Evolutionary conservation across 2,113 vertebrate genomes (phyloP).

Genomic region (Otolemur garnettii): DNA sequence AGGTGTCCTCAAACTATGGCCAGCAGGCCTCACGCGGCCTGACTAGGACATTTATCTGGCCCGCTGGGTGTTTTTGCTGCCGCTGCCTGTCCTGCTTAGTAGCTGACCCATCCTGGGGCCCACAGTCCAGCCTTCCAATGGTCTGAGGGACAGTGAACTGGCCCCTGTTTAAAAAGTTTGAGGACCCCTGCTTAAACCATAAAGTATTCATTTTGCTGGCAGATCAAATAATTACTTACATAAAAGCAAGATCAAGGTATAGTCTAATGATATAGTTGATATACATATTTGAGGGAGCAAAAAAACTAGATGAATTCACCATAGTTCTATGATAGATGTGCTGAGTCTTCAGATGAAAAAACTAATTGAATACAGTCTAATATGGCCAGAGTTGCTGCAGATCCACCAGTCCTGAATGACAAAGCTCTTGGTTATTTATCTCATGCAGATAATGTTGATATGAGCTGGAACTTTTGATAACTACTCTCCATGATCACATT

Average conservation of each 20-base stretch:
- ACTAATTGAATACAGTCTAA: not conserved
- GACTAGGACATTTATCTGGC: too few relatives aligned
- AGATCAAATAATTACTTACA: constrained; percentile 43
- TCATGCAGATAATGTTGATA: not conserved
- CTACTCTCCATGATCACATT: not conserved
- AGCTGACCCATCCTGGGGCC: too few relatives aligned
- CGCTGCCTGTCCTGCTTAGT: too few relatives aligned
- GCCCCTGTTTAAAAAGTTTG: too few relatives aligned
- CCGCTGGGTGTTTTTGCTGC: too few relatives aligned
- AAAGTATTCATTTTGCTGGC: not conserved
- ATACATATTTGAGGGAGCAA: not conserved
- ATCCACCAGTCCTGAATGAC: not conserved
- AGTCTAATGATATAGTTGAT: not conserved
- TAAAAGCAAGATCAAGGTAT: not conserved
- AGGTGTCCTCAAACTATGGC: too few relatives aligned
- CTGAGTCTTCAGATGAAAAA: not conserved
- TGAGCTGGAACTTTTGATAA: not conserved
- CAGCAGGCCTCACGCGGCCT: too few relatives aligned
- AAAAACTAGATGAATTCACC: not conserved
- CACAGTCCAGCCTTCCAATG: too few relatives aligned
- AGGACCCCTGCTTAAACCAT: not conserved
- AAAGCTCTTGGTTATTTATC: not conserved
- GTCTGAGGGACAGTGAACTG: too few relatives aligned
- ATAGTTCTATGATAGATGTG: not conserved
- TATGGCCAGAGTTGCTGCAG: not conserved